phyloP scores from a whole-genome alignment of 2,797 vertebrate species.

The Cyclura pinguis region DNA sequence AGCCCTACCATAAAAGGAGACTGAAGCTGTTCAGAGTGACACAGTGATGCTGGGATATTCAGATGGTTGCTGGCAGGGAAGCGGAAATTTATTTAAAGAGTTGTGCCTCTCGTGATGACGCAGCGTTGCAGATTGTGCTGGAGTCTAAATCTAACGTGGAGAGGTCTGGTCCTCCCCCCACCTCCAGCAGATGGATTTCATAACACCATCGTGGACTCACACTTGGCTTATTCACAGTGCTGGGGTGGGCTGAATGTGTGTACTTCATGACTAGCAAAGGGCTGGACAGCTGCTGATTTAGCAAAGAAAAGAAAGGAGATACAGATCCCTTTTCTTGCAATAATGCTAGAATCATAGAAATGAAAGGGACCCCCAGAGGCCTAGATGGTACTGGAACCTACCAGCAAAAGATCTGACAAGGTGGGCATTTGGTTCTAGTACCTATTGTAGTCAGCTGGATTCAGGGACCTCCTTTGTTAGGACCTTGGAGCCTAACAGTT shows the following conservation, averaged over 20 bases:
- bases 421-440: too few species aligned
- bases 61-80: conserved; percentile 68
- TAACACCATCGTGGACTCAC: not conserved
- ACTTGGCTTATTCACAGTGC: not conserved
- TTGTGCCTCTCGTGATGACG: conserved; percentile 36
- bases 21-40: conserved; percentile 8
- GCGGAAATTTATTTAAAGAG: conserved; percentile 70
- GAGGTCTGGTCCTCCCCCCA: too few species aligned
- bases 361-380: too few species aligned
- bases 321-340: not conserved
- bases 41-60: conserved; percentile 65
- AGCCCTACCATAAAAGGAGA: conserved; percentile 69
- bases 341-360: too few species aligned
- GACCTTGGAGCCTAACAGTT: too few species aligned
- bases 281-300: not conserved
- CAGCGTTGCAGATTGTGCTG: conserved; percentile 27
- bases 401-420: too few species aligned
- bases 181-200: conserved; percentile 27
- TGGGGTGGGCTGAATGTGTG: rapidly evolving
- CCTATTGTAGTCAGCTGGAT: too few species aligned
- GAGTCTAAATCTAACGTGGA: conserved; percentile 43
- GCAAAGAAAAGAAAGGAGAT: not conserved
- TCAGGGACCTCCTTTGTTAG: too few species aligned
- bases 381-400: too few species aligned
- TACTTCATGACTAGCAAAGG: not conserved